Percentiles rank a stretch among this genome's conserved stretches.
Conservation (phyloP, 2,113 vertebrate genomes). For the Rhipidura dahli region DNA sequence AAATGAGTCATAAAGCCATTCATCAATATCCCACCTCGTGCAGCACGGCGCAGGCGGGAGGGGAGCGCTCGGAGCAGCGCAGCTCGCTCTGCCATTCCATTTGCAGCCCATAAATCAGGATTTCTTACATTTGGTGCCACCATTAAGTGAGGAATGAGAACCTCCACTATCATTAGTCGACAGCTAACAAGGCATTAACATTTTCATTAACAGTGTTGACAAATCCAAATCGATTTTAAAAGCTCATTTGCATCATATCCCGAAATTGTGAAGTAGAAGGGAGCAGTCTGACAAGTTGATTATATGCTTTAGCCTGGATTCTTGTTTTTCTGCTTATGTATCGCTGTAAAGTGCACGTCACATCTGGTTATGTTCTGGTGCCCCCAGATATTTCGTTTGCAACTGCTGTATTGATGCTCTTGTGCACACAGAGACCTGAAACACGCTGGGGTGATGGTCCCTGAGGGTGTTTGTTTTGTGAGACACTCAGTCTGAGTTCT, state of each 20-base stretch:
- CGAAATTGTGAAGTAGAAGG: background rate
- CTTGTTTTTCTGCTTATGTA: background rate
- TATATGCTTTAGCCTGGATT: background rate
- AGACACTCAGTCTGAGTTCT: background rate
- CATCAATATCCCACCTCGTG: constrained; percentile 55
- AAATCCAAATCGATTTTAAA: background rate
- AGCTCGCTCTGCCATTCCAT: constrained; percentile 20
- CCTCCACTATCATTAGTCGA: background rate
- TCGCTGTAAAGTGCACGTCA: background rate
- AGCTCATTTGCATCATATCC: constrained; percentile 10
- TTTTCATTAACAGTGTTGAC: background rate
- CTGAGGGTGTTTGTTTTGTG: fast-evolving
- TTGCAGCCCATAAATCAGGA: constrained; percentile 41
- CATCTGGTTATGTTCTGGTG: background rate
- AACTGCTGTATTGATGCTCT: fast-evolving
- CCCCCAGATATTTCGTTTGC: background rate
- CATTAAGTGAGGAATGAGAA: background rate
- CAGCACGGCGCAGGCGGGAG: background rate
- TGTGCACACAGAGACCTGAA: background rate
- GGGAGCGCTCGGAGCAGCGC: constrained; percentile 7
- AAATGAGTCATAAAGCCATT: constrained; percentile 65
- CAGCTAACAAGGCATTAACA: constrained; percentile 53
- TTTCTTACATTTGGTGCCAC: background rate
- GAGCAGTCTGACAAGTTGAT: constrained; percentile 4
- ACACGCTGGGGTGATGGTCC: fast-evolving